Percentiles rank a stretch among this genome's conserved stretches.
phyloP scores from a whole-genome alignment of 2,797 vertebrate genomes.

The Myotis daubentonii region DNA sequence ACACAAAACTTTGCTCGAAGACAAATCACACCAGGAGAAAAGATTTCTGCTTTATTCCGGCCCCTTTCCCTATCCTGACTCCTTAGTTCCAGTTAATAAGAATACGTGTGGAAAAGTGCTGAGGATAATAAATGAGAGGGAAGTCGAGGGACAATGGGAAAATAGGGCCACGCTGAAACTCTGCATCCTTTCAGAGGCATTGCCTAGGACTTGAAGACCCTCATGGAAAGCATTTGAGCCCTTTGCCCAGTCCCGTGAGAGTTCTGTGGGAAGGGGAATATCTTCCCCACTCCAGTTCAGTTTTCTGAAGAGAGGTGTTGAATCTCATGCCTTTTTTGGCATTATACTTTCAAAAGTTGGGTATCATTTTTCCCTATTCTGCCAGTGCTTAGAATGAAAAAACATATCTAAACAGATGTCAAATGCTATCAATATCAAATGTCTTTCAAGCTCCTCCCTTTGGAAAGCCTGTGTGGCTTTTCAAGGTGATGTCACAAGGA shows the following conservation, averaged over 20 bases:
- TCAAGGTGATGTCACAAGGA: conserved; percentile 90
- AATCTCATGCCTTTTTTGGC: conserved; percentile 81
- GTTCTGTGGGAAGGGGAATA: conserved; percentile 87
- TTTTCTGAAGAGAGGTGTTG: conserved; percentile 84
- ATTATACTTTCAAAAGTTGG: conserved; percentile 83
- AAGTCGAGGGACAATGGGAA: conserved; percentile 20
- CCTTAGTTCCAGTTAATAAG: neutral
- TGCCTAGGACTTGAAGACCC: neutral
- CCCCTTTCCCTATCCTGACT: neutral
- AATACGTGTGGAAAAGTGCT: neutral
- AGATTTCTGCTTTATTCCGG: conserved; percentile 19
- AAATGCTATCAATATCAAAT: conserved; percentile 89
- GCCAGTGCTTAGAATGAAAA: conserved; percentile 85
- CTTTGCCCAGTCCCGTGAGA: conserved; percentile 67
- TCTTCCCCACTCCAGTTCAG: conserved; percentile 87
- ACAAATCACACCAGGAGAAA: neutral
- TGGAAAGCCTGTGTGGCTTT: conserved; percentile 87
- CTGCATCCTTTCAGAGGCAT: conserved; percentile 19
- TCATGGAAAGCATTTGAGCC: conserved; percentile 2
- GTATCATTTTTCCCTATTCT: conserved; percentile 70
- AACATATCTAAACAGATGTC: conserved; percentile 89
- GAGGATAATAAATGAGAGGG: neutral
- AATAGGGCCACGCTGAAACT: neutral
- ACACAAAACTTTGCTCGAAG: neutral
- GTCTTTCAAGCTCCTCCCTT: conserved; percentile 83